These are phyloP conservation scores for Epinephelus awoara DNA, from an alignment of 2,797 vertebrate genomes.

Conservation along the genomic window DNA sequence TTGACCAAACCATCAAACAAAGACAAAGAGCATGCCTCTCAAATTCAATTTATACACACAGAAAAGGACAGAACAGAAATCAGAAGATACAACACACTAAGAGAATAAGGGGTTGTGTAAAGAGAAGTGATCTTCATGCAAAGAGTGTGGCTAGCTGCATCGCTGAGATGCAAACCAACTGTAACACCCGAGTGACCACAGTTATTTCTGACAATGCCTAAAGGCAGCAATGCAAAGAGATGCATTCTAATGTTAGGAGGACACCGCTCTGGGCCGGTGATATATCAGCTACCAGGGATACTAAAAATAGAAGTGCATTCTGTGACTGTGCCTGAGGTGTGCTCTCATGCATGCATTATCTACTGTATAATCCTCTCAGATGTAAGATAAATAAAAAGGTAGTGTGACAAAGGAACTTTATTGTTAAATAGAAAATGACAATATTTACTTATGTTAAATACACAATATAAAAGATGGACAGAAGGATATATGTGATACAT, in stretches of 20 bases:
- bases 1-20: background rate
- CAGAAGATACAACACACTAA: constrained; percentile 1
- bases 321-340: constrained; percentile 11
- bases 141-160: constrained; percentile 15
- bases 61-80: background rate
- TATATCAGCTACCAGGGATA: constrained; percentile 22
- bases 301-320: constrained; percentile 45
- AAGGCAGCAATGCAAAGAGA: constrained; percentile 43
- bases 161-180: constrained; percentile 23
- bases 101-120: background rate
- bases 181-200: constrained; percentile 26
- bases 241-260: constrained; percentile 28
- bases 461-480: background rate
- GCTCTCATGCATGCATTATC: constrained; percentile 21
- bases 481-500: background rate
- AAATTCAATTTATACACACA: background rate
- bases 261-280: constrained; percentile 19
- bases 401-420: background rate
- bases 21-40: background rate
- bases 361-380: constrained; percentile 1
- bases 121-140: background rate
- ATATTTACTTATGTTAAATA: background rate
- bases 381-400: background rate
- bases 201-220: constrained; percentile 47
- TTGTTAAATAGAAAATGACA: background rate